Base-by-base conservation (phyloP, 2,888 invertebrate species). In the Physocephala rufipes region DNA sequence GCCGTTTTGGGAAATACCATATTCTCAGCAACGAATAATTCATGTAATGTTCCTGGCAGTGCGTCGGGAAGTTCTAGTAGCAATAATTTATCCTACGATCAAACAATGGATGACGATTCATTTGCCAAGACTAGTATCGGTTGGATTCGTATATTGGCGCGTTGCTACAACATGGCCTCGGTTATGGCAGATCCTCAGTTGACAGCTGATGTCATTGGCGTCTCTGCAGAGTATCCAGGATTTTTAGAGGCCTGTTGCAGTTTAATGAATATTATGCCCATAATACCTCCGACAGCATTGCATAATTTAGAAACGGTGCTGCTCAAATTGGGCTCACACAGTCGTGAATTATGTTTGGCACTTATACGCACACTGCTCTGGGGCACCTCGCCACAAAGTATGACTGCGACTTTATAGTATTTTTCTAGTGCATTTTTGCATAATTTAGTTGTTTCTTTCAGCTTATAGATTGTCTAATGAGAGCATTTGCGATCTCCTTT, bases 1-100 rank as follows among this genome's bases (percentile, higher is more conserved):
- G 89, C 93, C 3, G 87, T 97, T 65, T 87, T 96, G 58, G 97
- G 95, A 0, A 93, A 92, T 72, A 93, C 95, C 4, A 94, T 95
- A 1, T 96, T 96, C 84, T 90, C 90, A n/a, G 89, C 89, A n/a
- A 64, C 73, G 74, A 63, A 72, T n/a, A 76, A 73, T 47, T 4
- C 49, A 12, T 49, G 28, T 12, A 28, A 30, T n/a, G 63, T 36
- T 30, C 28, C 21, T 45, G 47, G 45, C 4, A 65, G 59, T 49
- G 55, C 26, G 51, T 28, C 62, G 45, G 53, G 70, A 45, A 69
- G 73, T 59, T n/a, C 73, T 69, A 55, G 73, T 55, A 74, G 76
- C 1, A 76, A 51, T 24, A n/a, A 67, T n/a, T 66, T 71, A n/a
- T 45, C 64, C 16, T 71, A 67, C 47, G 78, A 77, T 21, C 73